Base-by-base conservation (phyloP, 2,797 vertebrate species). In the Galago senegalensis region DNA sequence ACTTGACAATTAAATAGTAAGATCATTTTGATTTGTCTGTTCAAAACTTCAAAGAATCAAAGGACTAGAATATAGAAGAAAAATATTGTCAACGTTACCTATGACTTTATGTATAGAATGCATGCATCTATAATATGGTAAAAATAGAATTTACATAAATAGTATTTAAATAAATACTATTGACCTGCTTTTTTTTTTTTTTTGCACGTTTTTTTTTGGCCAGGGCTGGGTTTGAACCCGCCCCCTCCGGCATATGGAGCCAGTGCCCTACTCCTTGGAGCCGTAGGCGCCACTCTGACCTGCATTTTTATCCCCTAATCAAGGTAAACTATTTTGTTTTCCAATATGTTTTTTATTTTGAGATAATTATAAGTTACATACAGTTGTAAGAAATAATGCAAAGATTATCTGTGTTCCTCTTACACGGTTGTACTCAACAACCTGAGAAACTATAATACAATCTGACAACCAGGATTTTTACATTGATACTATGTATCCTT, bases 1-100 rank as follows among this genome's bases (percentile, higher is more conserved):
- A 96, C 20, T 79, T 91, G 29, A 76, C 46, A 83, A 77, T 90
- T 72, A 91, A 70, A 14, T 25, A 89, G 27, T 56, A 81, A 84
- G 85, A 73, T 31, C 69, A 60, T 56, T 81, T 60, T 61, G 60
- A 58, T 27, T 89, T 76, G 80, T 20, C 5, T 82, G 37, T 25
- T 18, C 37, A 84, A 81, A 83, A n/a, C 17, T 40, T 63, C 12
- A 14, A 92, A 90, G 61, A 77, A 65, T 20, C 76, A 92, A 91
- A 87, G 14, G 31, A 89, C 23, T 73, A 81, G 58, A 85, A 43
- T 23, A 79, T 25, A 87, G 23, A 92, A 91, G 63, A 79, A 87
- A 95, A 95, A 85, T 40, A 46, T 43, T 34, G 79, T 93, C 80
- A 46, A 79, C 82, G 0, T 67, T 76, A 29, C 10, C 4, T 53